Conservation (phyloP, 2,113 vertebrate genomes). For the Larimichthys polyactis region DNA sequence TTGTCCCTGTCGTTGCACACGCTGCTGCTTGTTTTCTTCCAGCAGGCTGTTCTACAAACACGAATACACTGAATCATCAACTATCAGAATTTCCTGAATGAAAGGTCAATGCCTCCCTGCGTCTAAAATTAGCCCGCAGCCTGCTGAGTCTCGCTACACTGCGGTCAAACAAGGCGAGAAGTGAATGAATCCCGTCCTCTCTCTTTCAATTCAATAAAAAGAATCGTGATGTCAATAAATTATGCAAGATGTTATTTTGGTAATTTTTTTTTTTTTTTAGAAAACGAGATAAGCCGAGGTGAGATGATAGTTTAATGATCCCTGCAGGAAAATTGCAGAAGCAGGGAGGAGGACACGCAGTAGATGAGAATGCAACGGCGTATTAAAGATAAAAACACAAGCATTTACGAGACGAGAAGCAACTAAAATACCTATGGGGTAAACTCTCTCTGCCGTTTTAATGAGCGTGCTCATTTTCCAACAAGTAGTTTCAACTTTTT, state of each 20-base stretch:
- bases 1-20: slow-evolving; percentile 9
- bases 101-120: slow-evolving; percentile 62
- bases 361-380: background rate
- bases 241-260: background rate
- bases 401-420: background rate
- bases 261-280: background rate
- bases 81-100: slow-evolving; percentile 47
- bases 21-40: slow-evolving; percentile 17
- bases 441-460: slow-evolving; percentile 5
- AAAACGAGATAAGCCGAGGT: slow-evolving; percentile 7
- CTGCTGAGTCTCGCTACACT: background rate
- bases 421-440: background rate
- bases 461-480: slow-evolving; percentile 28
- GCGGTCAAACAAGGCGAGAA: background rate
- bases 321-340: background rate
- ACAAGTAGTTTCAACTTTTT: slow-evolving; percentile 13
- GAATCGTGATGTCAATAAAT: background rate
- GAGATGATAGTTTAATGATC: slow-evolving; percentile 1
- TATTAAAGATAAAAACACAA: background rate
- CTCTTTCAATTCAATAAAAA: background rate
- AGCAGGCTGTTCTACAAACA: slow-evolving; percentile 25
- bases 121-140: slow-evolving; percentile 56
- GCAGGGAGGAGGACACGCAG: background rate
- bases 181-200: slow-evolving; percentile 1
- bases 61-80: slow-evolving; percentile 32